Evolutionary conservation across 2,797 vertebrate genomes (phyloP).

Genomic region (Intellagama lesueurii): DNA sequence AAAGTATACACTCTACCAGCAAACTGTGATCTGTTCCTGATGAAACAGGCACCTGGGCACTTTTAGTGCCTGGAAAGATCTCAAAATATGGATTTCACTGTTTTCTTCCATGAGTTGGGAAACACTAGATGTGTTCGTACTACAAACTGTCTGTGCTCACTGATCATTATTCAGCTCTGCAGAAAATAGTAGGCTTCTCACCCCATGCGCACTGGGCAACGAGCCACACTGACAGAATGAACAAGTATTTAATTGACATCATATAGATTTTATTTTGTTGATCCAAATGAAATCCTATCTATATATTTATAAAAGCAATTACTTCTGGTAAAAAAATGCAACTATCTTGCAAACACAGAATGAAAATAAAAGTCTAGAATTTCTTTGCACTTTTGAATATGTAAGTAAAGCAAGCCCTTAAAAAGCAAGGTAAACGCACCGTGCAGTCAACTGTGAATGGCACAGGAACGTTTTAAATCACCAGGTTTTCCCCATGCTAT

Average conservation of each 20-base stretch:
- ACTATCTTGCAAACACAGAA: background rate
- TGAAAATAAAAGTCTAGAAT: background rate
- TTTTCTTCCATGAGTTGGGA: background rate
- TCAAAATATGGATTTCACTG: background rate
- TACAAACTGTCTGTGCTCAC: background rate
- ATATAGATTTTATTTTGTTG: background rate
- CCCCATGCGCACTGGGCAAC: background rate
- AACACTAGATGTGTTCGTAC: background rate
- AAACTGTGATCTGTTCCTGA: background rate
- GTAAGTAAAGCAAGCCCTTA: background rate
- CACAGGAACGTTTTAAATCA: background rate
- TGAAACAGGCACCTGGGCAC: background rate
- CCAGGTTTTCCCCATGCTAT: background rate
- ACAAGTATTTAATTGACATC: background rate
- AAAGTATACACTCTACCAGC: background rate
- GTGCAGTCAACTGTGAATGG: background rate
- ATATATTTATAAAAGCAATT: background rate
- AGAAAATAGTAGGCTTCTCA: background rate
- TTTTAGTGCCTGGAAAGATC: background rate
- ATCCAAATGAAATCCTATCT: background rate
- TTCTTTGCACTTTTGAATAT: background rate
- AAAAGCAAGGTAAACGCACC: background rate
- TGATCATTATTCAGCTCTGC: background rate
- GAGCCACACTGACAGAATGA: background rate
- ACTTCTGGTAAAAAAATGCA: constrained; percentile 17